phyloP scores from a whole-genome alignment of 1,140 invertebrate species.

The Aphaenogaster ashmeadi region DNA sequence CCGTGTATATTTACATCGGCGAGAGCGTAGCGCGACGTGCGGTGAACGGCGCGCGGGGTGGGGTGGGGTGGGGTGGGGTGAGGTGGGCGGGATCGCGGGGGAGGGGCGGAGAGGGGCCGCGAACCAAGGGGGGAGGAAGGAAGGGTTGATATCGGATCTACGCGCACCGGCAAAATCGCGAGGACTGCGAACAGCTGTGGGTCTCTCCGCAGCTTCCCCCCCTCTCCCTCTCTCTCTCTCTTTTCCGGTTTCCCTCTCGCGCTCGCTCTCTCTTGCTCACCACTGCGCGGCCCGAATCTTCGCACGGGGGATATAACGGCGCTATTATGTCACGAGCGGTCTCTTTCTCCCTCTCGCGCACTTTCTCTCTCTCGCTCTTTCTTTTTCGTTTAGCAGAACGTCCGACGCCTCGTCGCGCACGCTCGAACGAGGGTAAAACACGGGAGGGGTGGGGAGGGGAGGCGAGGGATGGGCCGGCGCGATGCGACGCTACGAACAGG shows the following conservation, averaged over 20 bases:
- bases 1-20: constrained; percentile 35
- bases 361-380: neutral
- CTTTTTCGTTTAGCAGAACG: neutral
- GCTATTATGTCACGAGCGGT: constrained; percentile 72
- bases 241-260: neutral
- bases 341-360: neutral
- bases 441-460: neutral
- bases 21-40: neutral
- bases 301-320: constrained; percentile 65
- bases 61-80: neutral
- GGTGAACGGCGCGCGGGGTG: neutral
- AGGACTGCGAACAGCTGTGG: constrained; percentile 58
- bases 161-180: constrained; percentile 33
- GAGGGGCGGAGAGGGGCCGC: too few relatives aligned
- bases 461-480: constrained; percentile 2
- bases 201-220: constrained; percentile 58
- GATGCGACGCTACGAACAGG: constrained; percentile 45
- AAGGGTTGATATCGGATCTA: constrained; percentile 20
- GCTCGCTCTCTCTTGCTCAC: neutral
- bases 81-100: neutral
- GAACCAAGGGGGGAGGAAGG: too few relatives aligned
- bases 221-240: neutral
- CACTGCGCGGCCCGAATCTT: constrained; percentile 46
- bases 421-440: constrained; percentile 6
- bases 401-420: constrained; percentile 38